These are phyloP conservation scores for Eupithecia tripunctaria DNA, from an alignment of 2,888 invertebrate genomes.

Conservation along the genomic window DNA sequence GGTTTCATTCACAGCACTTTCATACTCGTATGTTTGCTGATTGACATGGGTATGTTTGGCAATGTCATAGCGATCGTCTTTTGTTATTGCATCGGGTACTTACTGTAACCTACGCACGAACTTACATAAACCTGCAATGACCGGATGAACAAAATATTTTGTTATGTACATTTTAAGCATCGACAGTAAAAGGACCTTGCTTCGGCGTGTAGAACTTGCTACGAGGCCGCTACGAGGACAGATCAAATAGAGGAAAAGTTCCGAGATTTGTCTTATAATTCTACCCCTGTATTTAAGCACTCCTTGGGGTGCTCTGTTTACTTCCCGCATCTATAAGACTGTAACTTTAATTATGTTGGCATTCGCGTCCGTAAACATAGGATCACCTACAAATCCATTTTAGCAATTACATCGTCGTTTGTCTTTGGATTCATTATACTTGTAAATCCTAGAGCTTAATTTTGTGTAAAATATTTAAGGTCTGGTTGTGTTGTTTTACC, in stretches of 20 bases:
- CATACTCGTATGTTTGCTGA: conserved; percentile 53
- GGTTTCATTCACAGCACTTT: conserved; percentile 64
- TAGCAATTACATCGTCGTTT: conserved; percentile 27
- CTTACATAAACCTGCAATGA: too few species aligned
- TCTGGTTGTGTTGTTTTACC: too few species aligned
- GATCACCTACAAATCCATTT: conserved; percentile 38
- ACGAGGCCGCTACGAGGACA: conserved; percentile 21
- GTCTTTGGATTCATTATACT: conserved; percentile 8
- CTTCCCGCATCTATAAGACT: conserved; percentile 41
- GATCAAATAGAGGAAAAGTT: conserved; percentile 32
- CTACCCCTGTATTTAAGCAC: conserved; percentile 41
- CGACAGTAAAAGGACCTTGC: background rate
- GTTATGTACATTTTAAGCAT: background rate
- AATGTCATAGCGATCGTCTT: background rate
- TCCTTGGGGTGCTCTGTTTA: conserved; percentile 43
- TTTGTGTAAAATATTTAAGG: background rate
- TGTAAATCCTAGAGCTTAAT: background rate
- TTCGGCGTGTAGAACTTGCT: conserved; percentile 14
- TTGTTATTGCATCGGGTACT: background rate
- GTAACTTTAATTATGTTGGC: conserved; percentile 47
- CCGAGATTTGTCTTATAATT: conserved; percentile 33
- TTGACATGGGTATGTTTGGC: conserved; percentile 51
- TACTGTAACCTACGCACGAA: background rate
- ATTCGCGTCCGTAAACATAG: conserved; percentile 39
- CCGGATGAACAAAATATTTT: background rate